Base-by-base conservation (phyloP, 2,888 invertebrate genomes). In the Cantharis rufa region DNA sequence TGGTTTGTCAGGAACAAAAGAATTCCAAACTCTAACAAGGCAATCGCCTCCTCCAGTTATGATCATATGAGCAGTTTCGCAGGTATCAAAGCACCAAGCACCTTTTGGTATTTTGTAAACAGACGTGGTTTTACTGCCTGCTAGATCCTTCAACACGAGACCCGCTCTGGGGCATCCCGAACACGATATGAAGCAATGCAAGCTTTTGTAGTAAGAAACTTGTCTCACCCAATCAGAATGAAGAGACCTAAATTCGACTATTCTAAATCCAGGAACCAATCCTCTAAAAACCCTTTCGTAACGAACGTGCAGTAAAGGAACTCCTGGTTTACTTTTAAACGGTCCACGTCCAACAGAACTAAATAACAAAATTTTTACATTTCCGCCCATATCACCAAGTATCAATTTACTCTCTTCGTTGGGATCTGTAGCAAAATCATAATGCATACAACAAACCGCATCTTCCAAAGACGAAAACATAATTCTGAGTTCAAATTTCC, bases 31-130 rank as follows among this genome's bases (percentile, higher is more conserved):
- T 61, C 95, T 91, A 24, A 84, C 82, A 21, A 91, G 85, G 82
- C 93, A 93, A 87, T 96, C 96, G 9, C 94, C 92, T 4, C 96
- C 94, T 1, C 95, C 96, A 1, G 93, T 93, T 73, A 91, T 93
- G 69, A 94, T 84, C 68, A 91, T 86, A 81, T 92, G 91, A 16
- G 89, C 88, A 13, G 89, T 90, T 86, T 91, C 92, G 81, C 90
- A 90, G 83, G 92, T 88, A 74, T 89, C 90, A 84, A 93, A 93
- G 80, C 92, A 92, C 80, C 92, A 91, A 32, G 91, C 90, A 16
- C 93, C 93, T 87, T 90, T 91, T 0, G 89, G 87, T 0, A 92
- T 90, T 74, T 87, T 89, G 83, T 93, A 94, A 84, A 89, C 88
- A 84, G 91, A 92, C 80, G 88, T 87, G 1, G 89, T 90, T 83